Conservation (phyloP, 2,888 invertebrate species). For the Pocota personata region DNA sequence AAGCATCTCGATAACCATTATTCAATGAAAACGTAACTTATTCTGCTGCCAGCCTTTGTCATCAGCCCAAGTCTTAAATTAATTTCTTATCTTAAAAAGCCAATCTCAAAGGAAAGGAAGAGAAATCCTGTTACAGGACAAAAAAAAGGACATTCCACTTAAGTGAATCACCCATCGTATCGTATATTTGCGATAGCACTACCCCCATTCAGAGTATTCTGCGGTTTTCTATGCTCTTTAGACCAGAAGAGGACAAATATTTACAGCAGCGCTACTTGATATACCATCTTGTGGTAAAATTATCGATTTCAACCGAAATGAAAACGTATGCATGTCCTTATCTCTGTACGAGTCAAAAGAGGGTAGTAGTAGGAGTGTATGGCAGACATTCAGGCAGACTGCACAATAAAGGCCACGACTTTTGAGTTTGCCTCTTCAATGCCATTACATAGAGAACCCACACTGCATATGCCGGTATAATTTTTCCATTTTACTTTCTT, state of each 20-base stretch:
- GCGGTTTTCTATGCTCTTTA: background rate
- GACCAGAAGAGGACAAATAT: conserved; percentile 48
- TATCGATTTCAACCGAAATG: conserved; percentile 35
- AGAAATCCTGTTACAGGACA: background rate
- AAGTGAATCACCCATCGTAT: conserved; percentile 26
- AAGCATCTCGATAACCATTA: background rate
- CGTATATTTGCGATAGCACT: conserved; percentile 21
- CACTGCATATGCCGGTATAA: background rate
- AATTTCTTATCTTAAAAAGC: conserved; percentile 34
- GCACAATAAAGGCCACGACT: conserved; percentile 15
- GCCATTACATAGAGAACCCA: conserved; percentile 1
- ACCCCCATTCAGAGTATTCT: background rate
- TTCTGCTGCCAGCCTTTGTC: background rate
- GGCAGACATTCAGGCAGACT: conserved; percentile 55
- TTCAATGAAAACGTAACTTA: conserved; percentile 10
- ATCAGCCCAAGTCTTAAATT: conserved; percentile 11
- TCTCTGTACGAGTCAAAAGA: background rate
- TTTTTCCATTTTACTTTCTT: conserved; percentile 11
- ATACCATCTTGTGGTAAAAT: conserved; percentile 2
- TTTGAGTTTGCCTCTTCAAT: conserved; percentile 2
- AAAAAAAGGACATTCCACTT: conserved; percentile 37
- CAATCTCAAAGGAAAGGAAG: conserved; percentile 12
- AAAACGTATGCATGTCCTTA: conserved; percentile 25
- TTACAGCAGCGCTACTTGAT: conserved; percentile 35
- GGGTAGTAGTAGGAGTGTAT: background rate